A percentile compares a stretch with the other conserved stretches of the same genome.
phyloP scores from a whole-genome alignment of 2,888 invertebrate genomes.

The Nymphalis polychloros region DNA sequence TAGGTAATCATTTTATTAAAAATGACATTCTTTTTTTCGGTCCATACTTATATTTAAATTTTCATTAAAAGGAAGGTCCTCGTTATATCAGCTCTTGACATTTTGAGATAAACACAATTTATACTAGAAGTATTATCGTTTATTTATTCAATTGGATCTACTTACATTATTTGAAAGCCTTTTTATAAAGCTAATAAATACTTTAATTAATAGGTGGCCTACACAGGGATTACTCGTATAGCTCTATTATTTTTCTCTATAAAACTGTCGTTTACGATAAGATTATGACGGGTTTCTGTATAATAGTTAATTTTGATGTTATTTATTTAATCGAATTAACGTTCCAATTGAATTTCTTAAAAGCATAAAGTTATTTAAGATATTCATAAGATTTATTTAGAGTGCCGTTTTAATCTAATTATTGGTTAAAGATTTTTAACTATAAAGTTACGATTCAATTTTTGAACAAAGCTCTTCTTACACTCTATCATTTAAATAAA shows the following conservation, averaged over 20 bases:
- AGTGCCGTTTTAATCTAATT: no score
- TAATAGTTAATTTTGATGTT: background rate
- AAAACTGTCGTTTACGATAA: conserved; percentile 4
- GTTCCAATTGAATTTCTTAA: background rate
- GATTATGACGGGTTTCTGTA: background rate
- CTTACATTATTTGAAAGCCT: conserved; percentile 38
- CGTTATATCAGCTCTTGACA: conserved; percentile 30
- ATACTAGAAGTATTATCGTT: conserved; percentile 40
- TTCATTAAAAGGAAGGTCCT: conserved; percentile 27
- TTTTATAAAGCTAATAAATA: conserved; percentile 7
- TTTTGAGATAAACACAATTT: conserved; percentile 43
- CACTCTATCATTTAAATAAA: background rate
- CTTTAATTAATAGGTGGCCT: conserved; percentile 21
- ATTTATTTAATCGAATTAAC: background rate
- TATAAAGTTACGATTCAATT: no score
- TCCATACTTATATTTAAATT: no score
- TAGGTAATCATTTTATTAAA: no score
- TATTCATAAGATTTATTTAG: no score
- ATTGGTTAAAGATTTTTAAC: no score
- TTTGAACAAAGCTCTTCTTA: background rate
- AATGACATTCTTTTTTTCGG: no score
- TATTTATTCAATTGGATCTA: conserved; percentile 47
- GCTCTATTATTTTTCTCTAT: background rate
- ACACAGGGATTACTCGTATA: conserved; percentile 1
- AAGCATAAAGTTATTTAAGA: background rate